phyloP scores from a whole-genome alignment of 1,140 invertebrate genomes.

The Drosophila miranda region DNA sequence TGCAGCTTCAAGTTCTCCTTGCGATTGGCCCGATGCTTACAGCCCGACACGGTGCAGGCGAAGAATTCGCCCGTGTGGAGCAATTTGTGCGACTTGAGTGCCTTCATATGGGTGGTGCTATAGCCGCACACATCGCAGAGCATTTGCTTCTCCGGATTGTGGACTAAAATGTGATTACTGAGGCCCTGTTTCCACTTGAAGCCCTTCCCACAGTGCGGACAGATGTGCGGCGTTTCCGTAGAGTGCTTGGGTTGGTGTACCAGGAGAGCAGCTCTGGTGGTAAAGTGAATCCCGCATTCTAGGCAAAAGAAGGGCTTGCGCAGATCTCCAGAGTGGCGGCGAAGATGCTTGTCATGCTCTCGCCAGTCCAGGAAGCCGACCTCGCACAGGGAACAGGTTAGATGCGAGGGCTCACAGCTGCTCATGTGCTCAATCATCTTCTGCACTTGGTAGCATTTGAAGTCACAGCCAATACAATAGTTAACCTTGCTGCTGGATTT shows the following conservation, averaged over 20 bases:
- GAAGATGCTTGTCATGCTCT: slow-evolving; percentile 82
- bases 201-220: slow-evolving; percentile 84
- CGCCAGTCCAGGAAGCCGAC: slow-evolving; percentile 82
- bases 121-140: slow-evolving; percentile 86
- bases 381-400: slow-evolving; percentile 84
- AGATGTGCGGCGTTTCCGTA: slow-evolving; percentile 84
- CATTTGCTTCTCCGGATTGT: slow-evolving; percentile 84
- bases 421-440: slow-evolving; percentile 82
- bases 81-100: slow-evolving; percentile 84
- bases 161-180: slow-evolving; percentile 84
- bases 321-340: slow-evolving; percentile 82
- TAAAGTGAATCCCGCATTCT: slow-evolving; percentile 84
- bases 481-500: slow-evolving; percentile 79
- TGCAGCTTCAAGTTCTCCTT: slow-evolving; percentile 84
- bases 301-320: slow-evolving; percentile 84
- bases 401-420: slow-evolving; percentile 82
- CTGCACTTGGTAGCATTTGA: slow-evolving; percentile 81
- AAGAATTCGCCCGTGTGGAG: slow-evolving; percentile 84
- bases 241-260: slow-evolving; percentile 85
- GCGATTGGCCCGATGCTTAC: slow-evolving; percentile 83
- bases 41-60: slow-evolving; percentile 83
- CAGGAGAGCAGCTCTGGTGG: slow-evolving; percentile 83
- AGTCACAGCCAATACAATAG: slow-evolving; percentile 81
- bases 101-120: slow-evolving; percentile 85
- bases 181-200: slow-evolving; percentile 87